Conservation (phyloP, 1,140 invertebrate species). For the Monomorium pharaonis region DNA sequence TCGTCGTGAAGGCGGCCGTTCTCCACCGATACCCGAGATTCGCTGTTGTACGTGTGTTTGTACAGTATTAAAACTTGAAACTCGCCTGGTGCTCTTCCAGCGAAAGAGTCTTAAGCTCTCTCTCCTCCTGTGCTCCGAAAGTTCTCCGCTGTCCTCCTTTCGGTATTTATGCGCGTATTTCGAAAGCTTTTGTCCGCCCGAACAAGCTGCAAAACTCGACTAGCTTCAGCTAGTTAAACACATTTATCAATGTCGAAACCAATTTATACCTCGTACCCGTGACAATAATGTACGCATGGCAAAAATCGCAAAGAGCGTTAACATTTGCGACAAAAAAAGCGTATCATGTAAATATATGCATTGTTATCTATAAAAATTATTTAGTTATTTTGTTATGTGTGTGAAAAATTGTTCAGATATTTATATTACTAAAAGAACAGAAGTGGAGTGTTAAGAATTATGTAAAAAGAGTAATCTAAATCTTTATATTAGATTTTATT, state of each 20-base stretch:
- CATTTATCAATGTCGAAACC: conserved; percentile 58
- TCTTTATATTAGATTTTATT: background rate
- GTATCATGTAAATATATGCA: background rate
- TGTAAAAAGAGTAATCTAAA: background rate
- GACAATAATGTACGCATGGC: conserved; percentile 34
- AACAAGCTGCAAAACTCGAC: conserved; percentile 55
- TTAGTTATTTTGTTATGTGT: background rate
- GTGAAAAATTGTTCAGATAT: too few species aligned
- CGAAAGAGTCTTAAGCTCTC: conserved; percentile 56
- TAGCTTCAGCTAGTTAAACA: conserved; percentile 67
- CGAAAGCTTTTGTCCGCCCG: conserved; percentile 63
- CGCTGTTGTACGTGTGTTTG: conserved; percentile 64
- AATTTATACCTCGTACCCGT: conserved; percentile 26
- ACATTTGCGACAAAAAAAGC: background rate
- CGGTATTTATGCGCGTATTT: conserved; percentile 71
- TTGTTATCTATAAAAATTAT: background rate
- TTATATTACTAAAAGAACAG: background rate
- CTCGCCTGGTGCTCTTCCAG: conserved; percentile 7
- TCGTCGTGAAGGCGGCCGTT: conserved; percentile 17
- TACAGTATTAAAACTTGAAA: conserved; percentile 73
- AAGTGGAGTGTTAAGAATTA: background rate
- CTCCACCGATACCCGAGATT: conserved; percentile 52
- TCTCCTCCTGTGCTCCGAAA: conserved; percentile 35
- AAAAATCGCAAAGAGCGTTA: background rate
- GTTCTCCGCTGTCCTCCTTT: conserved; percentile 65